Conservation (phyloP, 2,113 vertebrate genomes). For the Hemiprocne comata region DNA sequence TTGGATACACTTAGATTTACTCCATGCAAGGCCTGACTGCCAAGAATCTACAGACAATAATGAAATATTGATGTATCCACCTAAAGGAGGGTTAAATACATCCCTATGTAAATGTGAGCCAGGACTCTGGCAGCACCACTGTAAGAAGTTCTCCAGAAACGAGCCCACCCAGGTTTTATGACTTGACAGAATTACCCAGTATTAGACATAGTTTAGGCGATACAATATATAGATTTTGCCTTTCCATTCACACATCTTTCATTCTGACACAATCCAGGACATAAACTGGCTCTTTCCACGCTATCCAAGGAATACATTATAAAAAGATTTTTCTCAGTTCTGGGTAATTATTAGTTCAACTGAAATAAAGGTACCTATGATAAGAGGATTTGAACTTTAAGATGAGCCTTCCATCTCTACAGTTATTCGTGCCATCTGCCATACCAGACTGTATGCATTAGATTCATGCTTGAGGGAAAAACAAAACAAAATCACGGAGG, state of each 20-base stretch:
- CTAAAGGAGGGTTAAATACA: slow-evolving; percentile 35
- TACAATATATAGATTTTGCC: not conserved
- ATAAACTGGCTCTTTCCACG: not conserved
- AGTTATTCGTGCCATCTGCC: not conserved
- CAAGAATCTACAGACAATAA: not conserved
- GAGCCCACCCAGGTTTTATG: slow-evolving; percentile 70
- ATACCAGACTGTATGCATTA: slow-evolving; percentile 15
- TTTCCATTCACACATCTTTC: slow-evolving; percentile 8
- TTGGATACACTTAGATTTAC: not conserved
- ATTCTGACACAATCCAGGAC: not conserved
- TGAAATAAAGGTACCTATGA: not conserved
- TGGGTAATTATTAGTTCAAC: not conserved
- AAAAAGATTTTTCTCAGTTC: too few species aligned
- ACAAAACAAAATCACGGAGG: not conserved
- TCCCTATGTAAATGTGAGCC: not conserved
- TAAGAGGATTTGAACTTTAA: not conserved
- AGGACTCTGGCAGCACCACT: slow-evolving; percentile 16
- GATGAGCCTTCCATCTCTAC: not conserved
- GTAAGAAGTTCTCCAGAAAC: slow-evolving; percentile 56
- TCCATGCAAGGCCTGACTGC: not conserved
- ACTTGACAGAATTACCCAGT: slow-evolving; percentile 41
- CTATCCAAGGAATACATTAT: not conserved
- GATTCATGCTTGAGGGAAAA: slow-evolving; percentile 6
- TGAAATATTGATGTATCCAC: not conserved
- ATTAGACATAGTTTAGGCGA: slow-evolving; percentile 19